phyloP scores from a whole-genome alignment of 2,888 invertebrate genomes.

The Cephalotes varians region DNA sequence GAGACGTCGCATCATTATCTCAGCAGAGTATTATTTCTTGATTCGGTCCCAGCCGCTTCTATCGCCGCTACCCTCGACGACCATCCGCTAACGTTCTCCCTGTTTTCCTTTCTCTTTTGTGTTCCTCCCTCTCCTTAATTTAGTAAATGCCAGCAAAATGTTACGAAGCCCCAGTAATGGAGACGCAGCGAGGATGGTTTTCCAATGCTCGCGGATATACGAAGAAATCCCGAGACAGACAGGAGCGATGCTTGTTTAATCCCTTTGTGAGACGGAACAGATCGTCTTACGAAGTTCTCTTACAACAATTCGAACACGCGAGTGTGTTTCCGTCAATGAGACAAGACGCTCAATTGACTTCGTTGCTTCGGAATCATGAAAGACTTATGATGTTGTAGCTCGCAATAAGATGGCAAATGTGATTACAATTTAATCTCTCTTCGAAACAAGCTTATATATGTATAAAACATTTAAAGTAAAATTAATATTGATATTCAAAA shows the following conservation, averaged over 20 bases:
- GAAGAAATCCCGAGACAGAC: conserved; percentile 85
- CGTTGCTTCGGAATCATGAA: background rate
- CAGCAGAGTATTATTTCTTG: conserved; percentile 80
- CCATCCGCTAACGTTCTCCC: conserved; percentile 61
- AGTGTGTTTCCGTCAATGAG: conserved; percentile 24
- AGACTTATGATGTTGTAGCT: background rate
- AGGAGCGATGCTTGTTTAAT: conserved; percentile 68
- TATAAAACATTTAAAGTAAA: background rate
- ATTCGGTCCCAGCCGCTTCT: conserved; percentile 76
- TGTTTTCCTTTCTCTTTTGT: conserved; percentile 70
- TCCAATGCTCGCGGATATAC: conserved; percentile 65
- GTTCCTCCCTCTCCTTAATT: conserved; percentile 79
- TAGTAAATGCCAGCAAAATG: conserved; percentile 84
- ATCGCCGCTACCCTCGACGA: conserved; percentile 51
- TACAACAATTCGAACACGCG: conserved; percentile 10
- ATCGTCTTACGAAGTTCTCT: conserved; percentile 39
- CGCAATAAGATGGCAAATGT: background rate
- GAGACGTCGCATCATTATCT: conserved; percentile 78
- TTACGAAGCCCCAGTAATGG: conserved; percentile 72
- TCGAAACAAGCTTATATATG: background rate
- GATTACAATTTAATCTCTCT: background rate
- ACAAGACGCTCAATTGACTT: conserved; percentile 14
- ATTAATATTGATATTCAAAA: background rate
- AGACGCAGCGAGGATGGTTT: conserved; percentile 58
- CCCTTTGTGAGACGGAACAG: conserved; percentile 53